Percentiles rank a stretch among this genome's conserved stretches.
These are phyloP conservation scores for Nematostella vectensis DNA, from an alignment of 92 coral and sea anemone species.

Conservation along the genomic window DNA sequence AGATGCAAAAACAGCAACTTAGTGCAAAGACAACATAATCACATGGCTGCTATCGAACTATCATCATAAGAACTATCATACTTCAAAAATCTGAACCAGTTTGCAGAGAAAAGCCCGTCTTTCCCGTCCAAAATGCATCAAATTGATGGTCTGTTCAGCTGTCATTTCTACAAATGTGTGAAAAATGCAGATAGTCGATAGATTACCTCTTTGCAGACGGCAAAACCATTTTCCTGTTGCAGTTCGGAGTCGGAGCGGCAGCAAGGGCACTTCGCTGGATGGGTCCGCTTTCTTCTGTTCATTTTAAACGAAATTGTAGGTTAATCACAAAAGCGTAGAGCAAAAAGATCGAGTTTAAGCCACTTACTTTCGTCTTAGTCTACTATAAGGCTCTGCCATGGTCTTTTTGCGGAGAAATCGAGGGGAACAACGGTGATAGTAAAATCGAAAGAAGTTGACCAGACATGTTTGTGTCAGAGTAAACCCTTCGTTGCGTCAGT, in stretches of 20 bases:
- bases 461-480: conserved; percentile 97
- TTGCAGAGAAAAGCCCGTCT: too few species aligned
- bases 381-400: conserved; percentile 73
- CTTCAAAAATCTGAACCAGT: too few species aligned
- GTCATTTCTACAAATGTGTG: too few species aligned
- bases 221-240: conserved; percentile 78
- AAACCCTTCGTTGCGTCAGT: conserved; percentile 98
- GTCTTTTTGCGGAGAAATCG: conserved; percentile 18
- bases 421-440: conserved; percentile 27
- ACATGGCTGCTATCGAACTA: too few species aligned
- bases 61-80: too few species aligned
- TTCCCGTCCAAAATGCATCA: too few species aligned
- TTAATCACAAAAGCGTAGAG: too few species aligned
- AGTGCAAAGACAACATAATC: too few species aligned
- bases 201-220: conserved; percentile 66
- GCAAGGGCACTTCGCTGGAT: conserved; percentile 94
- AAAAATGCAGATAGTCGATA: too few species aligned
- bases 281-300: conserved; percentile 92
- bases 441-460: conserved; percentile 65
- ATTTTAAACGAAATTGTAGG: conserved; percentile 11
- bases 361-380: conserved; percentile 72
- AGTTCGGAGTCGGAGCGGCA: conserved; percentile 68
- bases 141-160: too few species aligned
- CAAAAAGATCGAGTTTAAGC: too few species aligned
- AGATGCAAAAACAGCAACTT: too few species aligned